A percentile compares a stretch with the other conserved stretches of the same genome.
phyloP scores from a whole-genome alignment of 2,888 invertebrate genomes.

The Orthonychiurus folsomi region DNA sequence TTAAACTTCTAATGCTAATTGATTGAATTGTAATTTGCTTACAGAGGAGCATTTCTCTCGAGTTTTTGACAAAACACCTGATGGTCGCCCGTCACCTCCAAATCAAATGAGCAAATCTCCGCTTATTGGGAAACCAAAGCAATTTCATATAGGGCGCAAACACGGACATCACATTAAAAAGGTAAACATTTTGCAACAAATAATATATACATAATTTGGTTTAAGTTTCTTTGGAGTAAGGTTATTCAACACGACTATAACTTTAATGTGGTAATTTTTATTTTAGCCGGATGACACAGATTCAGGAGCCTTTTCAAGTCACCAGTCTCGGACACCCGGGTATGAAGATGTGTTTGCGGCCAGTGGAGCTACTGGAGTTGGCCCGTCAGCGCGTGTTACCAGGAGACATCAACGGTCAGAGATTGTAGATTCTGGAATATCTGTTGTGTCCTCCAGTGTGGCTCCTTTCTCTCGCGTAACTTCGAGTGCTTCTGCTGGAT shows the following conservation, averaged over 20 bases:
- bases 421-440: neutral
- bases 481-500: neutral
- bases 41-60: neutral
- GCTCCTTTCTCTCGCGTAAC: neutral
- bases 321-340: neutral
- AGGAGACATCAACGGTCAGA: neutral
- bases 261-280: neutral
- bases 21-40: no score
- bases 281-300: neutral
- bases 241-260: neutral
- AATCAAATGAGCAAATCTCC: neutral
- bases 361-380: neutral
- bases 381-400: neutral
- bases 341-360: neutral
- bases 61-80: neutral
- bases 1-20: neutral
- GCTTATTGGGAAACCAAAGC: neutral
- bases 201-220: no score
- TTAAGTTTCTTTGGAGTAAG: no score
- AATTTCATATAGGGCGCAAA: neutral
- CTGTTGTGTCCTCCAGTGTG: neutral
- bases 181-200: neutral
- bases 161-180: neutral
- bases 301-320: neutral
- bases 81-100: neutral